Percentiles rank a stretch among this genome's conserved stretches.
Evolutionary conservation across 2,113 vertebrate species (phyloP).

Genomic region (Phaetusa simplex): DNA sequence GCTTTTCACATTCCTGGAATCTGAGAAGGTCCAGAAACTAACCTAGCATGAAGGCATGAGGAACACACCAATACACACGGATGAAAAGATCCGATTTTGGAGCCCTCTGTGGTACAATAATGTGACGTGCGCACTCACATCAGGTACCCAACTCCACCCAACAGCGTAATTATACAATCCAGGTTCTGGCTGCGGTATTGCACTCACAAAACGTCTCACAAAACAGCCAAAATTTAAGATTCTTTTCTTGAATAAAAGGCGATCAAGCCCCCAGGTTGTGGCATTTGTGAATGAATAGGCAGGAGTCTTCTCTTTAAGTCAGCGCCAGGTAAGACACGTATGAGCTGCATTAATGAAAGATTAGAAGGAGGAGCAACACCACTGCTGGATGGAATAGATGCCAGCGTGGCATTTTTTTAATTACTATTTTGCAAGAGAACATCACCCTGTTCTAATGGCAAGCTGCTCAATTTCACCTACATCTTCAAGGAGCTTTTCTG

Average conservation of each 20-base stretch:
- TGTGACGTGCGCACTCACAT: not conserved
- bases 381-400: not conserved
- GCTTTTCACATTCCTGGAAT: not conserved
- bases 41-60: not conserved
- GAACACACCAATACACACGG: rapidly evolving
- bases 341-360: not conserved
- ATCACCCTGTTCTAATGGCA: not conserved
- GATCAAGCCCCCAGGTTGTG: not conserved
- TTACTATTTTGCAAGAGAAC: not conserved
- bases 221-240: not conserved
- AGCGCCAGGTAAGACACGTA: not conserved
- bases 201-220: not conserved
- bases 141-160: not conserved
- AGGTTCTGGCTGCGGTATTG: not conserved
- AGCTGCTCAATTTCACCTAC: not conserved
- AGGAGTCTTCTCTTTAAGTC: not conserved
- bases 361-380: not conserved
- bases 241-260: not conserved
- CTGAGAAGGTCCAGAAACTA: not conserved
- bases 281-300: not conserved
- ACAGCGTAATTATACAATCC: not conserved
- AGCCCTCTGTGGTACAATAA: not conserved
- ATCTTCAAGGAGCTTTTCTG: not conserved
- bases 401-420: not conserved
- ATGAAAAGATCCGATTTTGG: not conserved